Percentiles rank a stretch among this genome's conserved stretches.
These are phyloP conservation scores for Daboia siamensis DNA, from an alignment of 2,113 vertebrate species.

Conservation along the genomic window DNA sequence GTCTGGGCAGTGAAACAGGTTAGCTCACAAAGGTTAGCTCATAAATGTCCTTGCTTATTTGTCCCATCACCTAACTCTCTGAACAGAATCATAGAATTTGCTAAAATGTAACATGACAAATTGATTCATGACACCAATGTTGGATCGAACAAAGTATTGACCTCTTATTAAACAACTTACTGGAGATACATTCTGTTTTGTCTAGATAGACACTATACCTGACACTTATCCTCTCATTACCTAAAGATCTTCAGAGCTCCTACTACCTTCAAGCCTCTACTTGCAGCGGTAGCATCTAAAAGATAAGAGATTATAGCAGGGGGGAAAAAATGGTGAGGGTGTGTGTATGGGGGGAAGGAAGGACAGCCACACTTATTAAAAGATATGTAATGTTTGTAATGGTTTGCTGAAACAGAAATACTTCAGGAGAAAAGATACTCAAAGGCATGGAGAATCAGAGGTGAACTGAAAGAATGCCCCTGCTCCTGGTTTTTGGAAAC, in stretches of 20 bases:
- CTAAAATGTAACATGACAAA: neutral
- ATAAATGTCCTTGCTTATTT: neutral
- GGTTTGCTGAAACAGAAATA: neutral
- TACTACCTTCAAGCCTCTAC: neutral
- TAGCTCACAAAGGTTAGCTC: neutral
- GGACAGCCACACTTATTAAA: neutral
- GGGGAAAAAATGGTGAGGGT: neutral
- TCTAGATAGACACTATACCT: neutral
- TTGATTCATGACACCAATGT: neutral
- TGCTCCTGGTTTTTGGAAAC: neutral
- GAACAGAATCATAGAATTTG: neutral
- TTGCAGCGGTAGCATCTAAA: neutral
- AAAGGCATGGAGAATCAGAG: neutral
- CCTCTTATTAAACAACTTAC: neutral
- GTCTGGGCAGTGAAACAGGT: neutral
- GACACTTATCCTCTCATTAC: neutral
- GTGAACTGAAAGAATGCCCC: neutral
- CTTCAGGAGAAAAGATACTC: neutral
- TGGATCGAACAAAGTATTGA: neutral
- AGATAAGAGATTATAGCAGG: neutral
- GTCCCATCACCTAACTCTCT: neutral
- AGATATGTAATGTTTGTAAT: neutral
- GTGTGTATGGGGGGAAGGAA: neutral
- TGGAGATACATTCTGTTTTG: neutral
- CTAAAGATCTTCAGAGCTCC: neutral